A percentile compares a stretch with the other conserved stretches of the same genome.
These are phyloP conservation scores for Cacoxenus indagator DNA, from an alignment of 2,888 invertebrate species.

Conservation along the genomic window DNA sequence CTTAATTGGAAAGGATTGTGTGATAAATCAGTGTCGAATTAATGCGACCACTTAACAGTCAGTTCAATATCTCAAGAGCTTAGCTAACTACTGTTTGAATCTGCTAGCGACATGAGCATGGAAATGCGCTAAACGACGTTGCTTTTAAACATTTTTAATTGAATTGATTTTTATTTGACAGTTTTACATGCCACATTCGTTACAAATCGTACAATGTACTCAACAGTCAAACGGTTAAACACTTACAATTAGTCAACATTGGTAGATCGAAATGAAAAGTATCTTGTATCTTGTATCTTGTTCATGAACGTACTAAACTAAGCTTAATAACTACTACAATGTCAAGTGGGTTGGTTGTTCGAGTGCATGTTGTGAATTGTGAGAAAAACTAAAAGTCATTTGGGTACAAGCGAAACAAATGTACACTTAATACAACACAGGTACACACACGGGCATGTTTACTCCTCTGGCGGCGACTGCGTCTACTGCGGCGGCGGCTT, in stretches of 20 bases:
- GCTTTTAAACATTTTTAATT: background rate
- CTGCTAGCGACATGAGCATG: too few relatives aligned
- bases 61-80: too few relatives aligned
- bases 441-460: slow-evolving; percentile 37
- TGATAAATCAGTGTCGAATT: too few relatives aligned
- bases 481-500: background rate
- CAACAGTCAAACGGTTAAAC: slow-evolving; percentile 22
- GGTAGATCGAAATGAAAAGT: slow-evolving; percentile 34
- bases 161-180: background rate
- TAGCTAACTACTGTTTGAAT: too few relatives aligned
- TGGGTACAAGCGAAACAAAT: too few relatives aligned
- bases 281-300: slow-evolving; percentile 19
- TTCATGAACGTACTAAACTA: slow-evolving; percentile 49
- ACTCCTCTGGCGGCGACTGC: background rate
- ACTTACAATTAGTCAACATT: slow-evolving; percentile 60
- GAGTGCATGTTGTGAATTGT: background rate
- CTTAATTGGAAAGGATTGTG: too few relatives aligned
- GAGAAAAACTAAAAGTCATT: background rate
- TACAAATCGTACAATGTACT: slow-evolving; percentile 14
- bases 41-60: too few relatives aligned
- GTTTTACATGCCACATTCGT: slow-evolving; percentile 15
- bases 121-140: background rate
- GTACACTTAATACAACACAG: slow-evolving; percentile 46
- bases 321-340: slow-evolving; percentile 25
- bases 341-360: background rate